Conservation (phyloP, 30 jellyfish, hydroid and myxozoan genomes). For the Aurelia sp. region DNA sequence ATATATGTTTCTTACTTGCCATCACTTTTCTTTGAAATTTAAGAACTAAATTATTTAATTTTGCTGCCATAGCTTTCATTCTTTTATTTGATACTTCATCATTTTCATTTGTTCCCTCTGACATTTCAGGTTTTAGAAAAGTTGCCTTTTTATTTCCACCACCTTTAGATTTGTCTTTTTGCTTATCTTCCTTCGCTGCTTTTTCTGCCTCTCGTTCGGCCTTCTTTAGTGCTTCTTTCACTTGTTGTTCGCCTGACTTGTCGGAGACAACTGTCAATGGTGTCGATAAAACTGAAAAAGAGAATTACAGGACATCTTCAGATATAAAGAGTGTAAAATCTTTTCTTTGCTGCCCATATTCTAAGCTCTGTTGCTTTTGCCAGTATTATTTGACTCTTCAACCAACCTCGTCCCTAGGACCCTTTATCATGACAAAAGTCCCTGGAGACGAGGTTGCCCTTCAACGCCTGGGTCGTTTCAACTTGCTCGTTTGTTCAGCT, state of each 20-base stretch:
- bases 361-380: too few species aligned
- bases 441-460: too few species aligned
- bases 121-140: conserved; percentile 13
- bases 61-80: conserved; percentile 96
- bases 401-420: too few species aligned
- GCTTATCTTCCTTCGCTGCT: conserved; percentile 80
- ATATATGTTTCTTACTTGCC: conserved; percentile 69
- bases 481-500: too few species aligned
- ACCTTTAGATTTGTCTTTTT: conserved; percentile 22
- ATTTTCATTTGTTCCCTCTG: conserved; percentile 58
- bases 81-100: conserved; percentile 87
- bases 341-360: too few species aligned
- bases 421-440: too few species aligned
- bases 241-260: conserved; percentile 98
- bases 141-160: conserved; percentile 4
- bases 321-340: too few species aligned
- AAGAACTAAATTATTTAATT: conserved; percentile 79
- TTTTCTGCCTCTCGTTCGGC: conserved; percentile 97
- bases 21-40: conserved; percentile 86
- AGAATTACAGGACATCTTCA: neutral
- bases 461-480: too few species aligned
- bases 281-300: conserved; percentile 44
- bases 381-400: too few species aligned
- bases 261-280: conserved; percentile 97
- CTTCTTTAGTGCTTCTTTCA: conserved; percentile 90